Evolutionary conservation across 2,888 invertebrate genomes (phyloP), one percentile per base, ranked within the genome.

Genomic region (Neoaliturus tenellus): DNA sequence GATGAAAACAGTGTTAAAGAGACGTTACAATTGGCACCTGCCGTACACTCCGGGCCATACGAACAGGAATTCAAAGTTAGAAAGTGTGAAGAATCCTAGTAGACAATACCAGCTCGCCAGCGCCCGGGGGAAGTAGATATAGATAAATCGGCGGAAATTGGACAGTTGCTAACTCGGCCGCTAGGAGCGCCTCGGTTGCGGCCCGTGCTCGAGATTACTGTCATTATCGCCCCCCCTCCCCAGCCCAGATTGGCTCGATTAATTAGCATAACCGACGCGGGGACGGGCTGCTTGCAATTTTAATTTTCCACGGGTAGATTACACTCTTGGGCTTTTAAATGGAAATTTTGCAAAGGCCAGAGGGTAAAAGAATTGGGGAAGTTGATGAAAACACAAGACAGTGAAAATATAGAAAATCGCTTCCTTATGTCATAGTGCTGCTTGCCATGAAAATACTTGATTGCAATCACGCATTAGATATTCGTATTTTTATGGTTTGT

Each of bases 121-220:
- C 31, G 39, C 39, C 69, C 39, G 35, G 69, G 69, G 69, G 69
- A 35, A 8, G 39, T 67, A 39, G 69, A 69, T 69, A 20, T 69
- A 69, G 69, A 69, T 69, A 69, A 20, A 69, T 14, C 35, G 39
- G 67, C 28, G 35, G 69, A 39, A 39, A 69, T 35, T 69, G 69
- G 69, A n/a, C 69, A 31, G 62, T 62, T 62, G 0, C 28, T 14
- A 8, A n/a, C 35, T 4, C 35, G 35, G 10, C 6, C 10, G 35
- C 35, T 10, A 17, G 44, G 44, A 3, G 14, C 14, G 44, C 51
- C 51, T 20, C 51, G n/a, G 51, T 20, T 20, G 20, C 20, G 20
- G 51, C 51, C 67, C 1, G 28, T 23, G 35, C 67, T 33, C 3
- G 39, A 69, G 69, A 69, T 69, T 69, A 20, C 69, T 20, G 69